Percentiles rank a stretch among this genome's conserved stretches.
phyloP scores from a whole-genome alignment of 2,113 vertebrate genomes.

The Pseudopodoces humilis region DNA sequence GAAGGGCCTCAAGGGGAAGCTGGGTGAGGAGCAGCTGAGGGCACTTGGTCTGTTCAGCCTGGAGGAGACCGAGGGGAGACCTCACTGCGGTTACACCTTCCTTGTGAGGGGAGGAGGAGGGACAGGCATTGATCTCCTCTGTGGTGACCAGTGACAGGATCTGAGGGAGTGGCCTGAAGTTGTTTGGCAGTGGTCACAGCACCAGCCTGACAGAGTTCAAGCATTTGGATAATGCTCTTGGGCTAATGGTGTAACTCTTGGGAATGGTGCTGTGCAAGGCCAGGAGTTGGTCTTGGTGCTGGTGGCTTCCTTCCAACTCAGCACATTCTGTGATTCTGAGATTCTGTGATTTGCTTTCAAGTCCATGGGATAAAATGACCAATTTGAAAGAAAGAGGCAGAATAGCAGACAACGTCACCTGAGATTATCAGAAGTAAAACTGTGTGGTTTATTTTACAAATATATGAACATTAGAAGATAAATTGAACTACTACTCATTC shows the following conservation, averaged over 20 bases:
- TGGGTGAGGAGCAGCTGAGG: rapidly evolving
- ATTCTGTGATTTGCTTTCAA: not conserved
- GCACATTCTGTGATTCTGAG: not conserved
- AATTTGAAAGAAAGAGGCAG: not conserved
- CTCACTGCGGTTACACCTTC: not conserved
- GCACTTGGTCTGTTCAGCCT: not conserved
- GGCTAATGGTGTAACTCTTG: not conserved
- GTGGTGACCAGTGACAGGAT: not conserved
- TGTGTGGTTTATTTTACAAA: not conserved
- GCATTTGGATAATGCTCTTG: not conserved
- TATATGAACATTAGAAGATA: not conserved
- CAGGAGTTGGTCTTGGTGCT: rapidly evolving
- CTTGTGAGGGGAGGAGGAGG: not conserved
- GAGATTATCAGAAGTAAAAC: not conserved
- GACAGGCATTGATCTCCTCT: not conserved
- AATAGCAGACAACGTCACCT: not conserved
- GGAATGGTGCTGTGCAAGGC: not conserved
- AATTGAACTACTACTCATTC: not conserved
- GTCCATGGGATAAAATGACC: not conserved
- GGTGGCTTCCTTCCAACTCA: not conserved
- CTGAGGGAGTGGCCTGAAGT: not conserved
- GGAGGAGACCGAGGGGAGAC: not conserved
- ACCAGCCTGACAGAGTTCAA: not conserved
- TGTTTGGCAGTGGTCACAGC: not conserved
- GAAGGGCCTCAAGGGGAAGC: not conserved